Conservation (phyloP, 2,113 vertebrate species). For the Oreotrochilus melanogaster region DNA sequence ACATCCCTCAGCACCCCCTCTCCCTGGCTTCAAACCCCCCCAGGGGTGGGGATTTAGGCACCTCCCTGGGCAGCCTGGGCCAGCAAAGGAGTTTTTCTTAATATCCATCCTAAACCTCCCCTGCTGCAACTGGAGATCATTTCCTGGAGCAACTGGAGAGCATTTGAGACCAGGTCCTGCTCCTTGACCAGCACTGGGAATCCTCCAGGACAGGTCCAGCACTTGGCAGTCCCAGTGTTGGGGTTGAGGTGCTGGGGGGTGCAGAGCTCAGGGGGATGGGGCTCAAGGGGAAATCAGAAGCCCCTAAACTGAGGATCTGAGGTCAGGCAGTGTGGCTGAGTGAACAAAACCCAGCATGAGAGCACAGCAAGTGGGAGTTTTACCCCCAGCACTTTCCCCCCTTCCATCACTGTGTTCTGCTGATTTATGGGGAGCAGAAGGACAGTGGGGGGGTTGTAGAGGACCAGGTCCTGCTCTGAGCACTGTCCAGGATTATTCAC, state of each 20-base stretch:
- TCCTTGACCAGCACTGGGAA: too few relatives aligned
- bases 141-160: too few relatives aligned
- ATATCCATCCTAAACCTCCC: too few relatives aligned
- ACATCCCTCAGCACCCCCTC: too few relatives aligned
- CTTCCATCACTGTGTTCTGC: background rate
- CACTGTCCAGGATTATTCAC: background rate
- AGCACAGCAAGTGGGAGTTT: fast-evolving
- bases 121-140: too few relatives aligned
- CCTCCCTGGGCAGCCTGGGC: too few relatives aligned
- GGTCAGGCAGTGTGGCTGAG: background rate
- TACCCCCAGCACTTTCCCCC: background rate
- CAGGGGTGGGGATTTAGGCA: too few relatives aligned
- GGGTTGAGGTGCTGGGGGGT: background rate
- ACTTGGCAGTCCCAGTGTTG: too few relatives aligned
- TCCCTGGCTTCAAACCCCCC: too few relatives aligned
- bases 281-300: background rate
- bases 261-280: background rate
- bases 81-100: too few relatives aligned
- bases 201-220: background rate
- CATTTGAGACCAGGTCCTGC: too few relatives aligned
- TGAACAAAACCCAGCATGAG: background rate
- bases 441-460: background rate
- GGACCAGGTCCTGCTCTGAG: background rate
- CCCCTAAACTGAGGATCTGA: background rate
- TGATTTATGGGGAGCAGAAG: background rate